Percentiles rank a stretch among this genome's conserved stretches.
Conservation (phyloP, 2,888 invertebrate genomes). For the Melanostoma mellinum region DNA sequence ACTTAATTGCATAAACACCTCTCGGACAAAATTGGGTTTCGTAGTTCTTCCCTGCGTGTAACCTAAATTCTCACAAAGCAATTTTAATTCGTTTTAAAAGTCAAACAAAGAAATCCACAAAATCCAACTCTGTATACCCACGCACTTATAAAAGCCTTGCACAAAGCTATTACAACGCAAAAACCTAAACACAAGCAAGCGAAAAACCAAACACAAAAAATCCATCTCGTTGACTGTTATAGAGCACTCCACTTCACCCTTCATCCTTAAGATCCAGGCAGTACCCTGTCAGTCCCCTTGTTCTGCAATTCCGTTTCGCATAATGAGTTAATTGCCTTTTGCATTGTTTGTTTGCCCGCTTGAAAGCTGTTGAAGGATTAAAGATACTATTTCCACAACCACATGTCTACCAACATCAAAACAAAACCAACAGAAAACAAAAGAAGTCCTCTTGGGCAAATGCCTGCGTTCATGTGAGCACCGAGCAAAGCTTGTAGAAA, state of each 20-base stretch:
- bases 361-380: slow-evolving; percentile 69
- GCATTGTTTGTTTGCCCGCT: slow-evolving; percentile 66
- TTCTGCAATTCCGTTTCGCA: slow-evolving; percentile 68
- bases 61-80: slow-evolving; percentile 47
- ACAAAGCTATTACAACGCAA: slow-evolving; percentile 23
- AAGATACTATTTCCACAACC: slow-evolving; percentile 60
- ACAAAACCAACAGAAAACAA: slow-evolving; percentile 5
- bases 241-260: slow-evolving; percentile 20
- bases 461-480: slow-evolving; percentile 51
- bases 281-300: slow-evolving; percentile 36
- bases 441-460: slow-evolving; percentile 11
- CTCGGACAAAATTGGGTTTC: neutral
- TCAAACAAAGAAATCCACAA: slow-evolving; percentile 36
- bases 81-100: slow-evolving; percentile 62
- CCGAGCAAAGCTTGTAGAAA: slow-evolving; percentile 28
- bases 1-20: neutral
- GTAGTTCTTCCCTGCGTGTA: slow-evolving; percentile 15
- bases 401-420: slow-evolving; percentile 29
- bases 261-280: neutral
- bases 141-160: slow-evolving; percentile 11
- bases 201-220: slow-evolving; percentile 2
- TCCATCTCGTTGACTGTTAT: slow-evolving; percentile 43
- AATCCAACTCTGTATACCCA: neutral
- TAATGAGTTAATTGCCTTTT: slow-evolving; percentile 72
- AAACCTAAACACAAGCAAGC: slow-evolving; percentile 10